Base-by-base conservation (phyloP, 1,140 invertebrate species). In the Thaumatotibia leucotreta region DNA sequence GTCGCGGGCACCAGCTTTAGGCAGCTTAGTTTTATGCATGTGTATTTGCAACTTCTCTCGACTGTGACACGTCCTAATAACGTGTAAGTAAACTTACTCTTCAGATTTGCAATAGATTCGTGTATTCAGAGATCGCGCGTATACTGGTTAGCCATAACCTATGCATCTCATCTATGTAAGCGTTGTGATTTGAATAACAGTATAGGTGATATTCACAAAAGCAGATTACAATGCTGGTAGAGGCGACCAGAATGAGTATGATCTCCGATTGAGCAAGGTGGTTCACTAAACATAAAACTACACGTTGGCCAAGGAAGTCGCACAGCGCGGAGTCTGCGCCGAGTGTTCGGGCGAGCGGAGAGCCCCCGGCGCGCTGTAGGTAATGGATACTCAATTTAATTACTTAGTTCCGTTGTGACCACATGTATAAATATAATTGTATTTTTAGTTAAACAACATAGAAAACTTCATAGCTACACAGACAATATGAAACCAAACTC, bases 321-420 rank as follows among this genome's bases (percentile, higher is more conserved):
- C n/a, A n/a, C 17, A 11, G 11, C 39, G 20, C 20, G 39, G 8
- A 45, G n/a, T 45, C 14, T 5, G 39, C 39, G 17, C 6, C 39
- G 39, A 45, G 39, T 20, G 39, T 45, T 14, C 39, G 17, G 17
- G 8, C n/a, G n/a, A n/a, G n/a, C 39, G 39, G 39, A 20, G 17
- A 45, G 39, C 39, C 17, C 17, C 17, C 39, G 8, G 17, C 39
- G 39, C 14, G 64, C 50, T 54, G 39, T n/a, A n/a, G n/a, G n/a
- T 73, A 71, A 75, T 73, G 71, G 70, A 70, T 66, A 67, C 17
- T 23, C 64, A 73, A 75, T 75, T 75, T 45, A 45, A 45, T 45
- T 45, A 45, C 39, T 45, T 45, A 45, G 39, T 45, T 45, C 39
- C 17, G 39, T 9, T 45, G 5, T 4, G 39, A 6, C 39, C 5